phyloP scores from a whole-genome alignment of 2,888 invertebrate species.

The Plagiodera versicolora region DNA sequence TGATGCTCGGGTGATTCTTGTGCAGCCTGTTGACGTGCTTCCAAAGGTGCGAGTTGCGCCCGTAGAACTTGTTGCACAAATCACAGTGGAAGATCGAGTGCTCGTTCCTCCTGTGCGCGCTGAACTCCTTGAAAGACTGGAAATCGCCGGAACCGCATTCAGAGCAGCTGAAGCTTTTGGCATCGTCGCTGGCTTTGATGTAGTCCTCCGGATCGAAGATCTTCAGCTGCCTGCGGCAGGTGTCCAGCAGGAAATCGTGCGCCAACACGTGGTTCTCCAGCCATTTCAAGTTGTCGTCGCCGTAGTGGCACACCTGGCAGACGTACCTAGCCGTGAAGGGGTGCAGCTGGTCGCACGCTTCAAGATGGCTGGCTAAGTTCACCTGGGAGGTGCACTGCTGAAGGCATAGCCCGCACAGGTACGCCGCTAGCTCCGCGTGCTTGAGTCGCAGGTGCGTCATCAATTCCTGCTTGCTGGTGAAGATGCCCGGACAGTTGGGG shows the following conservation, averaged over 20 bases:
- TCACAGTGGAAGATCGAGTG: constrained; percentile 64
- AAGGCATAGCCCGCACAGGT: constrained; percentile 61
- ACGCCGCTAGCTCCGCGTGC: constrained; percentile 58
- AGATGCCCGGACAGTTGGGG: constrained; percentile 52
- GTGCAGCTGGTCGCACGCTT: constrained; percentile 55
- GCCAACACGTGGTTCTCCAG: constrained; percentile 58
- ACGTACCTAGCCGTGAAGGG: constrained; percentile 52
- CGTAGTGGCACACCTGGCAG: constrained; percentile 59
- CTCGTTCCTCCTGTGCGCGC: constrained; percentile 57
- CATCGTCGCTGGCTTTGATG: constrained; percentile 52
- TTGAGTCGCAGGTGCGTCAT: constrained; percentile 60
- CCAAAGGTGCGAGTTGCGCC: constrained; percentile 63
- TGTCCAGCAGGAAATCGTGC: constrained; percentile 57
- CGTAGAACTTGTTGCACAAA: constrained; percentile 63
- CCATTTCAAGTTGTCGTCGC: constrained; percentile 60
- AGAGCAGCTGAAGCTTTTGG: constrained; percentile 43
- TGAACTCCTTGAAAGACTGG: constrained; percentile 56
- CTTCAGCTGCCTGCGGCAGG: constrained; percentile 46
- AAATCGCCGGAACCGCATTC: constrained; percentile 48
- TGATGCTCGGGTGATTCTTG: constrained; percentile 61
- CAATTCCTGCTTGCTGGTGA: constrained; percentile 56
- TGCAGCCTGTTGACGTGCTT: constrained; percentile 64
- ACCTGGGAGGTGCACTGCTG: constrained; percentile 57
- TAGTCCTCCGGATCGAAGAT: constrained; percentile 57
- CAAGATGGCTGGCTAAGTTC: constrained; percentile 58